Conservation (phyloP, 2,113 vertebrate species). For the Malurus cyaneus region DNA sequence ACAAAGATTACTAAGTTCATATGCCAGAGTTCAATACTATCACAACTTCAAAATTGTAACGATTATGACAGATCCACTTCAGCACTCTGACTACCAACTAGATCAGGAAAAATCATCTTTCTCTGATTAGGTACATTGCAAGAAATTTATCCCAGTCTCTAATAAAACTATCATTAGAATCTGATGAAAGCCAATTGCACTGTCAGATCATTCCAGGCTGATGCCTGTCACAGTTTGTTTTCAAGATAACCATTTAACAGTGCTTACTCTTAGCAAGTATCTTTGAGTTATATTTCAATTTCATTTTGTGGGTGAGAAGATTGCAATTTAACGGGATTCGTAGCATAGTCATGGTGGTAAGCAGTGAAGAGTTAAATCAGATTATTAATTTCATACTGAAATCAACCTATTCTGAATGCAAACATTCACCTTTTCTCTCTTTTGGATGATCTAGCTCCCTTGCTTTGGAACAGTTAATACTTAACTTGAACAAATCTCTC, state of each 20-base stretch:
- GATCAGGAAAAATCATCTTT: neutral
- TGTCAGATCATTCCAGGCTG: neutral
- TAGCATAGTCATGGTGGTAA: neutral
- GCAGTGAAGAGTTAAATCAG: neutral
- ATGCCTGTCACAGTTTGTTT: neutral
- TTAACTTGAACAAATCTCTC: slow-evolving; percentile 18
- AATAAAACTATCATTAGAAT: neutral
- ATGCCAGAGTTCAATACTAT: neutral
- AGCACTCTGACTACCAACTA: neutral
- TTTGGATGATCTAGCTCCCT: neutral
- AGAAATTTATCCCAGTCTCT: neutral
- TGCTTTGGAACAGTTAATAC: slow-evolving; percentile 6
- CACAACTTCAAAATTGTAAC: neutral
- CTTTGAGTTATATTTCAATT: neutral
- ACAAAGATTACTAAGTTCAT: neutral
- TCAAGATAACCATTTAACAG: neutral
- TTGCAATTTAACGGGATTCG: neutral
- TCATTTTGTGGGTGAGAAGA: neutral
- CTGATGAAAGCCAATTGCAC: neutral
- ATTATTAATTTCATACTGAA: slow-evolving; percentile 28
- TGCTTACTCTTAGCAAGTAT: neutral
- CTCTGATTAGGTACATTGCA: neutral
- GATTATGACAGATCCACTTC: neutral
- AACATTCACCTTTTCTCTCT: neutral
- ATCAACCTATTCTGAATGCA: neutral